Evolutionary conservation across 1,140 invertebrate species (phyloP).

Genomic region (Drosophila tropicalis): DNA sequence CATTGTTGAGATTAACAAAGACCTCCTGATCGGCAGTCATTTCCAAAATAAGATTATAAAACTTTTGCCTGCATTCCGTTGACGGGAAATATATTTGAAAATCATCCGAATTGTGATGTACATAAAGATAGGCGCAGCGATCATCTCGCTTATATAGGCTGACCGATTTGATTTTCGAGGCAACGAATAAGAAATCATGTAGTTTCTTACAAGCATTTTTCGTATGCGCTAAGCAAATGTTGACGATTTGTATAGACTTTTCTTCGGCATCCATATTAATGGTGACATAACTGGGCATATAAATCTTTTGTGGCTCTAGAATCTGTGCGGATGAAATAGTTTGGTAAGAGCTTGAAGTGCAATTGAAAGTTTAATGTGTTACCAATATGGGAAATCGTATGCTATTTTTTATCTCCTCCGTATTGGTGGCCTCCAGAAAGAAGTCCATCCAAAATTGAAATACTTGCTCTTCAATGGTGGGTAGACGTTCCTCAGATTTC

Average conservation of each 20-base stretch:
- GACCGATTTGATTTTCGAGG: slow-evolving; percentile 95
- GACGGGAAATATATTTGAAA: slow-evolving; percentile 99
- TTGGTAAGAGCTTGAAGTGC: not conserved
- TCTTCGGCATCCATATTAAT: slow-evolving; percentile 96
- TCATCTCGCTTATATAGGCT: slow-evolving; percentile 98
- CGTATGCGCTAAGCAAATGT: slow-evolving; percentile 91
- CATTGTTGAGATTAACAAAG: slow-evolving; percentile 88
- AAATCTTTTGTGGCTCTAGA: slow-evolving; percentile 95
- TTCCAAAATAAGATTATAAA: slow-evolving; percentile 92
- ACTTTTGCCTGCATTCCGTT: slow-evolving; percentile 91
- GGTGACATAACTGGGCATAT: slow-evolving; percentile 97
- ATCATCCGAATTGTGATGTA: slow-evolving; percentile 98
- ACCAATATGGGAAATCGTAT: slow-evolving; percentile 92
- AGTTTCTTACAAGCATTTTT: slow-evolving; percentile 91
- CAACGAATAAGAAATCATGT: slow-evolving; percentile 97
- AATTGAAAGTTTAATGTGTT: slow-evolving; percentile 3
- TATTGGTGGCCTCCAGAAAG: slow-evolving; percentile 95
- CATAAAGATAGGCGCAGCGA: slow-evolving; percentile 97
- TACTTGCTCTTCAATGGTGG: slow-evolving; percentile 91
- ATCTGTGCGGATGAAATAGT: slow-evolving; percentile 85
- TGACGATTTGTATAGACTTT: slow-evolving; percentile 94
- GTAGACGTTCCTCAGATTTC: slow-evolving; percentile 88
- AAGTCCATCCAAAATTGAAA: slow-evolving; percentile 99
- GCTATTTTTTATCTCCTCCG: slow-evolving; percentile 88
- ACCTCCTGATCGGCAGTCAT: slow-evolving; percentile 94